Evolutionary conservation across 2,888 invertebrate species (phyloP).

Genomic region (Acleris literana): DNA sequence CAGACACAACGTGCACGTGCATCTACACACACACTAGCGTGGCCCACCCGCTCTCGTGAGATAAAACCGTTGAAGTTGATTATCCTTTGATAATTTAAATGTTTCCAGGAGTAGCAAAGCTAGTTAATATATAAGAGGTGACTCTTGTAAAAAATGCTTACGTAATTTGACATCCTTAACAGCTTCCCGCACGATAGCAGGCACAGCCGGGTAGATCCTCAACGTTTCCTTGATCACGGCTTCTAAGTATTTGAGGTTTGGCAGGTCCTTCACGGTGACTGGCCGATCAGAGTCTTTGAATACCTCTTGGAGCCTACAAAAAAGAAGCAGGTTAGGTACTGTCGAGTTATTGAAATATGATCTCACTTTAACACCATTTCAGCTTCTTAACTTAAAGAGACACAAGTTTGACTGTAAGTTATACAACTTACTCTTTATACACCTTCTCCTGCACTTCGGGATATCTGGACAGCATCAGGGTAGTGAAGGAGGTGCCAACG

Average conservation of each 20-base stretch:
- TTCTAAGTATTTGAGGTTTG: constrained; percentile 51
- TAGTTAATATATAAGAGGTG: too few species aligned
- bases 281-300: constrained; percentile 45
- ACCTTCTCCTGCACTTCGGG: constrained; percentile 56
- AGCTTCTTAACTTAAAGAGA: too few species aligned
- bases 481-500: constrained; percentile 49
- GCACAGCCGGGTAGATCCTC: constrained; percentile 53
- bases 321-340: background rate
- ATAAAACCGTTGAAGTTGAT: too few species aligned
- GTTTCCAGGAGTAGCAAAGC: too few species aligned
- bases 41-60: too few species aligned
- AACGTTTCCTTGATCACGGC: constrained; percentile 55
- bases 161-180: constrained; percentile 46
- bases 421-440: constrained; percentile 53
- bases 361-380: too few species aligned
- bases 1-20: too few species aligned
- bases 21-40: too few species aligned
- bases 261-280: constrained; percentile 45
- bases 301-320: constrained; percentile 45
- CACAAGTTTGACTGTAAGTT: too few species aligned
- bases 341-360: too few species aligned
- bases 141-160: constrained; percentile 21
- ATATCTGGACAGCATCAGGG: constrained; percentile 51
- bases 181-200: constrained; percentile 48
- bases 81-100: too few species aligned